Evolutionary conservation across 1,140 invertebrate genomes (phyloP), one percentile per base, ranked within the genome.

Genomic region (Trichonephila inaurata): DNA sequence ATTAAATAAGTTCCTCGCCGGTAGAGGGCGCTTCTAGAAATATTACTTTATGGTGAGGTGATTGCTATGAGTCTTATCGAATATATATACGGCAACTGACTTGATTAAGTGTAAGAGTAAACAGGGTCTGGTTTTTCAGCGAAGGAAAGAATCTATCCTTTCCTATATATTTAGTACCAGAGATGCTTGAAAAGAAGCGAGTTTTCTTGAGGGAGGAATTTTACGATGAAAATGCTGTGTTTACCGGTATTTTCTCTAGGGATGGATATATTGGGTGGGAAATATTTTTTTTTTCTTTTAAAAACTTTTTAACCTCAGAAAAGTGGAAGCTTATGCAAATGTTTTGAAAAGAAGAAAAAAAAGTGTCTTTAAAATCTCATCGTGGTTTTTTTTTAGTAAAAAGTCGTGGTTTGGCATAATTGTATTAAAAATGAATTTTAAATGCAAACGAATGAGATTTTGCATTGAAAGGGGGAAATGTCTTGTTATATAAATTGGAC

Each of bases 11-110:
- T 40, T 77, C 64, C 4, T 18, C 61, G 5, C 62, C 86, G 24
- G 16, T 24, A 85, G 58, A 18, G 66, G 64, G 62, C 88, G 66
- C 88, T 58, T 28, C 85, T 14, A 66, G 61, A 77, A 89, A 89
- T 89, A 89, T 89, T 89, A 89, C 88, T 77, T 89, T 60, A 77
- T 64, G 60, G 61, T 10, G 61, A 61, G 58, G 61, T 61, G 28
- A 61, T 87, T 61, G n/a, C 66, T 58, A 77, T 51, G 66, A 64
- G 28, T n/a, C 33, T 89, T 89, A 89, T 89, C 88, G 69, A 89
- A 89, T 89, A n/a, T n/a, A n/a, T n/a, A n/a, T n/a, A 28, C 40
- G 40, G 66, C 66, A 89, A 69, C 64, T 89, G 64, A 89, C 88
- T 89, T 89, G 88, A 89, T 89, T 89, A 89, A 44, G 88, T 33